A percentile compares a stretch with the other conserved stretches of the same genome.
These are phyloP conservation scores for Perizoma affinitatum DNA, from an alignment of 2,888 invertebrate species.

Conservation along the genomic window DNA sequence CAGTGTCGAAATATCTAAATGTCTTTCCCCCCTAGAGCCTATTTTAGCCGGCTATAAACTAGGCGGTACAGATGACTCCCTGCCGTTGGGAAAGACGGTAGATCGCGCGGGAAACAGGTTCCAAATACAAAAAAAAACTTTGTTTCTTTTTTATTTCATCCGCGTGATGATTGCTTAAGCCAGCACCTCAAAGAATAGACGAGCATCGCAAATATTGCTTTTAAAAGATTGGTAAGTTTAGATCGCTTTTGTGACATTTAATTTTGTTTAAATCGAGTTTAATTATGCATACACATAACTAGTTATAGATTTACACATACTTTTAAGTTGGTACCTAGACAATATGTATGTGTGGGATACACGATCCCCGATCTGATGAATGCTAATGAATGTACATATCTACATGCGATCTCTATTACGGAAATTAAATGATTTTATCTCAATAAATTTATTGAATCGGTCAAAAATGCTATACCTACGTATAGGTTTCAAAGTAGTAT, in stretches of 20 bases:
- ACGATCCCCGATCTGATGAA: too few species aligned
- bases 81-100: conserved; percentile 18
- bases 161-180: conserved; percentile 13
- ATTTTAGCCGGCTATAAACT: conserved; percentile 26
- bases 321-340: too few species aligned
- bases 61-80: conserved; percentile 29
- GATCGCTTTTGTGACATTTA: conserved; percentile 9
- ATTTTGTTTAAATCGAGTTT: conserved; percentile 5
- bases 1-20: conserved; percentile 10
- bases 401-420: too few species aligned
- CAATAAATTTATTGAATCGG: too few species aligned
- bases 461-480: too few species aligned
- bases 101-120: conserved; percentile 12
- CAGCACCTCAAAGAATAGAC: neutral
- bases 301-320: neutral
- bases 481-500: too few species aligned
- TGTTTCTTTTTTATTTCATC: conserved; percentile 18
- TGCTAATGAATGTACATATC: too few species aligned
- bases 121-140: conserved; percentile 18
- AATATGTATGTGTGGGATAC: too few species aligned
- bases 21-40: conserved; percentile 16
- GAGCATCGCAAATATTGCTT: neutral
- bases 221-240: conserved; percentile 48
- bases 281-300: neutral
- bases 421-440: too few species aligned